phyloP scores from a whole-genome alignment of 1,140 invertebrate species.

The Anastrepha obliqua region DNA sequence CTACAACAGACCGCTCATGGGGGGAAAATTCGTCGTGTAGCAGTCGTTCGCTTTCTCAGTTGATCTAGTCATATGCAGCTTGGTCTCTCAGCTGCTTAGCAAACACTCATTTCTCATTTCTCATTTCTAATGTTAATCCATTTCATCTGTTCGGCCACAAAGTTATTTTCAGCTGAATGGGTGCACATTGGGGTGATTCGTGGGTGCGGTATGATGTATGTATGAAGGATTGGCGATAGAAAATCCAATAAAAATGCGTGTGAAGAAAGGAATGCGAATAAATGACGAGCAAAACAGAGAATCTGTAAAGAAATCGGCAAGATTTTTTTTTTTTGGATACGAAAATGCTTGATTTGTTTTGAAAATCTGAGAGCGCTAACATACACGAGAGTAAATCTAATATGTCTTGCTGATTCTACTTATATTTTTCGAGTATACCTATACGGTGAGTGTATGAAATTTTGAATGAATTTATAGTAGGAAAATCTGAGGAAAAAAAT shows the following conservation, averaged over 20 bases:
- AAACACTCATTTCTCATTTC: background rate
- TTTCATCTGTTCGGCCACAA: background rate
- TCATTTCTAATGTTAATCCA: constrained; percentile 6
- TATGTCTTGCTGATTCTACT: no score
- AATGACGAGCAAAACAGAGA: constrained; percentile 46
- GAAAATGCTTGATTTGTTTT: background rate
- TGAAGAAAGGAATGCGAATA: background rate
- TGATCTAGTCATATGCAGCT: background rate
- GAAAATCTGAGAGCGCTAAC: background rate
- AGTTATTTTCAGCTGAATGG: constrained; percentile 46
- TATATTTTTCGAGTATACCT: background rate
- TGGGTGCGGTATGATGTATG: background rate
- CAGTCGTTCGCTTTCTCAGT: background rate
- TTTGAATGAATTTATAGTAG: background rate
- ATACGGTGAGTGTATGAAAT: background rate
- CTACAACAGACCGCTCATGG: background rate
- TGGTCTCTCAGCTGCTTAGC: background rate
- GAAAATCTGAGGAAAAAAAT: background rate
- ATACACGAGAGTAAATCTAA: background rate
- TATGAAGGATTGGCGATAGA: background rate
- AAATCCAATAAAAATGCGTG: constrained; percentile 17
- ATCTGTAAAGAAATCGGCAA: constrained; percentile 18
- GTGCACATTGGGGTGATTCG: constrained; percentile 4
- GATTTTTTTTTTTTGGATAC: background rate
- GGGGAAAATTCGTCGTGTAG: background rate